phyloP scores from a whole-genome alignment of 2,797 vertebrate genomes.

The Rhinogobio ventralis region DNA sequence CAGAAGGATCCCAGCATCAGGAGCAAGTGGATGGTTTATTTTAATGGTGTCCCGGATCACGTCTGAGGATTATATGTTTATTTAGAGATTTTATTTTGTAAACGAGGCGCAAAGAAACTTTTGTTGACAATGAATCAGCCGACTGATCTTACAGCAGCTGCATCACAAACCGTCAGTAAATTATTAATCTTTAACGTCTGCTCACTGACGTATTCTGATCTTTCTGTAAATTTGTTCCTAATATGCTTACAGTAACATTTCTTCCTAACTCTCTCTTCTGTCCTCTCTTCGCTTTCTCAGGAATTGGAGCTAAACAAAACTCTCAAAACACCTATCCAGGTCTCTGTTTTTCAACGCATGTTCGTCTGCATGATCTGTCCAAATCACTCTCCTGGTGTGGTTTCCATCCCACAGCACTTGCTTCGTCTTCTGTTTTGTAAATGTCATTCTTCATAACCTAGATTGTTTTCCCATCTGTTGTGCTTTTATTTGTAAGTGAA shows the following conservation, averaged over 20 bases:
- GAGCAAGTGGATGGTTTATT: no score
- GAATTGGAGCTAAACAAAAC: slow-evolving; percentile 76
- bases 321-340: slow-evolving; percentile 79
- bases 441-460: background rate
- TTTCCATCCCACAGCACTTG: background rate
- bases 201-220: background rate
- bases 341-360: slow-evolving; percentile 67
- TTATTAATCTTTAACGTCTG: background rate
- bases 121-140: no score
- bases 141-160: no score
- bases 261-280: slow-evolving; percentile 64
- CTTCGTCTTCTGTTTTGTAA: background rate
- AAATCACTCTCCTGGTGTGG: slow-evolving; percentile 41
- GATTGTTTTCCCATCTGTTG: background rate
- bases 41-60: no score
- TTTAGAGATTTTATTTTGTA: no score
- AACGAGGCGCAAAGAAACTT: no score
- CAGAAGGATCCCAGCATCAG: no score
- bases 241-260: slow-evolving; percentile 22
- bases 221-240: background rate
- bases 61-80: no score
- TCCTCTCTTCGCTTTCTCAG: slow-evolving; percentile 69
- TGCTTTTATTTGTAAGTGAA: background rate
- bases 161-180: no score
- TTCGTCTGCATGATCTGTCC: slow-evolving; percentile 60